Base-by-base conservation (phyloP, 2,797 vertebrate genomes). In the Brachymystax lenok region DNA sequence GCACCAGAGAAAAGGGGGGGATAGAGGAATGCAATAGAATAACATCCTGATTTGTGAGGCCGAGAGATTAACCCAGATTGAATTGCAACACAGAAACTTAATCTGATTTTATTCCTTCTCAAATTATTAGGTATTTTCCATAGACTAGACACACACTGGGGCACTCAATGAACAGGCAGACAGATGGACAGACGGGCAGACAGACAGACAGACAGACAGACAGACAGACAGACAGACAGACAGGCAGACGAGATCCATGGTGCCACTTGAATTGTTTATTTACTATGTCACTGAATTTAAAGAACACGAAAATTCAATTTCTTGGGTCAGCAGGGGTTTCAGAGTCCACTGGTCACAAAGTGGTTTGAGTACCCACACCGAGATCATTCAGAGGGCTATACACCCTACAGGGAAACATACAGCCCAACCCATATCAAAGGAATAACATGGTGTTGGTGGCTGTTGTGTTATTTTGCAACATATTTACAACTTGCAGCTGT, bases 361-460 rank as follows among this genome's bases (percentile, higher is more conserved):
- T 28, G 24, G 69, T 71, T 35, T 52, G 69, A 14, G 13, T 27
- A 35, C 21, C 13, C 50, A 52, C 46, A 33, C 8, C 5, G 67
- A 33, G 17, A 17, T 40, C 19, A 67, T 78, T 59, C 33, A 77
- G 77, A 73, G 52, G 71, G 76, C 73, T 59, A 2, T 7, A n/a
- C 56, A n/a, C 19, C 21, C 59, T 12, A 64, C 30, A 70, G 56
- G 46, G 76, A 84, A 85, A 82, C 69, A 67, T 83, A 82, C 83
- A 75, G 81, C 72, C 75, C 85, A 84, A 88, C 84, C 89, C 76
- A 76, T 84, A 84, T 89, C 84, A 91, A 90, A 85, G 85, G 12
- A 1, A 59, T 69, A 2, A 83, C 76, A 83, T 80, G 75, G 84
- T 87, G 88, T 81, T 85, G 84, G 12, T 80, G 71, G 81, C 86